Base-by-base conservation (phyloP, 2,113 vertebrate genomes). In the Ailurus styani region DNA sequence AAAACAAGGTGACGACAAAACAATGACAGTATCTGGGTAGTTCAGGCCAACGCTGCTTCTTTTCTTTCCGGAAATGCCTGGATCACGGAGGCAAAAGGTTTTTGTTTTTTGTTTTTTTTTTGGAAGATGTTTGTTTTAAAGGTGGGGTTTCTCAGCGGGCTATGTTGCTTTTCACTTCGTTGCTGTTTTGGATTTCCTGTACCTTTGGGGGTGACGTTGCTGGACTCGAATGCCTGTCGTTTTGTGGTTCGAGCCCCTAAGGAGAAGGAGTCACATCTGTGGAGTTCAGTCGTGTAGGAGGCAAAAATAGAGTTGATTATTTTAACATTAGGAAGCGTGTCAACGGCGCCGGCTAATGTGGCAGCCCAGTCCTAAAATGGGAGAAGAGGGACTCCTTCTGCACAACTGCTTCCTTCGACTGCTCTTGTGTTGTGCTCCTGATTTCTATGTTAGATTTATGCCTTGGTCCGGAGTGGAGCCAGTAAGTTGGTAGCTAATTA, bases 41-140 rank as follows among this genome's bases (percentile, higher is more conserved):
- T 50, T 52, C n/a, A 55, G 95, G 94, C 94, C 77, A 1, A 5
- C 2, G 2, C 82, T 81, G 34, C 10, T 25, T 3, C 90, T 40
- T 86, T 42, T 97, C 96, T 75, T 75, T 93, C 94, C 87, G 96
- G 97, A 98, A 98, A 97, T 97, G 95, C 95, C 94, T 95, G 95
- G 91, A 57, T 93, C 93, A 13, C 20, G 20, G 47, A 87, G 88
- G 92, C 92, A 91, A 83, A 83, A 54, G 94, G 52, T 23, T 7
- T 86, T 91, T 94, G 83, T 81, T 20, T 2, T n/a, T 47, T 25
- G n/a, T n/a, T 57, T 85, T 50, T 31, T 62, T 78, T 37, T 34
- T 27, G 64, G 66, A 7, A 45, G 91, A 82, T 87, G 94, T 97
- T 97, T 97, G 95, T 98, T 89, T 98, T 93, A 95, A 94, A 97